Conservation (phyloP, 2,113 vertebrate genomes). For the Actenoides lindsayi region DNA sequence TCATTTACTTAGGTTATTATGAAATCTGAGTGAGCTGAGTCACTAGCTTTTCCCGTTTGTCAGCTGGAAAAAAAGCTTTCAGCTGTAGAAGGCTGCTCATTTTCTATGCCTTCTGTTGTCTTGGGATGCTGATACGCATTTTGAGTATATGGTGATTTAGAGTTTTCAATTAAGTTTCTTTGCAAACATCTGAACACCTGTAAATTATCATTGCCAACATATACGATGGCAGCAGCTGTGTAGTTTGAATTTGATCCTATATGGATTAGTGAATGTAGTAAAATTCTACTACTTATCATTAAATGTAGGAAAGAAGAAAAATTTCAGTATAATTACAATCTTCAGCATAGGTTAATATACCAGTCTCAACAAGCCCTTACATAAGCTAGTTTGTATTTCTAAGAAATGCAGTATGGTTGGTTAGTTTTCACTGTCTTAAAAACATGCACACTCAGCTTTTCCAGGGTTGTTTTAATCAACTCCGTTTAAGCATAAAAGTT, state of each 20-base stretch:
- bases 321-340: neutral
- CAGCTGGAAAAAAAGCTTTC: neutral
- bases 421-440: neutral
- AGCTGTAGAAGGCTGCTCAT: conserved; percentile 1
- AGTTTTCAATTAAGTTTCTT: conserved; percentile 45
- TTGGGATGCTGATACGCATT: neutral
- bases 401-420: neutral
- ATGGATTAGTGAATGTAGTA: neutral
- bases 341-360: neutral
- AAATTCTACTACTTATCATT: neutral
- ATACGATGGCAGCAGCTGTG: neutral
- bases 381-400: neutral
- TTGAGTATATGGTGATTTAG: conserved; percentile 4
- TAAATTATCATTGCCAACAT: conserved; percentile 1
- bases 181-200: conserved; percentile 37
- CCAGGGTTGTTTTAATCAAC: neutral
- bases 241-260: neutral
- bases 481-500: neutral
- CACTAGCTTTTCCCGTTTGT: conserved; percentile 22
- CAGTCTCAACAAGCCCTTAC: neutral
- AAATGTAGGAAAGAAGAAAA: neutral
- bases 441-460: neutral
- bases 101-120: conserved; percentile 22
- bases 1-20: neutral
- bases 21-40: conserved; percentile 7